Evolutionary conservation across 2,888 invertebrate species (phyloP), one percentile per base, ranked within the genome.

Genomic region (Drepana falcataria): DNA sequence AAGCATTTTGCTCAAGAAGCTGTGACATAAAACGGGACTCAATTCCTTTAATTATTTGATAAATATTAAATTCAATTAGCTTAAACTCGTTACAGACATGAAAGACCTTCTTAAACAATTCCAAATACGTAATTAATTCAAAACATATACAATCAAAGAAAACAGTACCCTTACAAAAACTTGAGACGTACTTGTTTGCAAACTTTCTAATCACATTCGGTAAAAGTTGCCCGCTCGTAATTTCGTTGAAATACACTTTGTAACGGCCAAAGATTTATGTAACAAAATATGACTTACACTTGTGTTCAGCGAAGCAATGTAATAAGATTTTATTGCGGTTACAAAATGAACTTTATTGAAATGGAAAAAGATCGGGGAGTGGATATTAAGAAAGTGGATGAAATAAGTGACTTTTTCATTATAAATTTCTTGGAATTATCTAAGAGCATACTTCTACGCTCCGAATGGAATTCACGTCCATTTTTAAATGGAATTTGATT

Each of bases 211-310:
- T 49, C 21, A 40, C 35, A 49, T 5, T 37, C 21, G 3, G 2
- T 21, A 40, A 21, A 7, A 51, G 34, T 51, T 51, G 40, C 40
- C 64, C 62, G 68, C 72, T 67, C 71, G 65, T 71, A 68, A 73
- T 68, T 69, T 67, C 69, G 66, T 66, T 67, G 63, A 77, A 73
- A 71, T 73, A 64, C 70, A 65, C 55, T 53, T 63, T 70, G 77
- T 68, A 70, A 65, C 59, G 73, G 71, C 63, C 67, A 61, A 64
- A 65, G 66, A 74, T 77, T 75, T 75, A 68, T 70, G 67, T 64
- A 65, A 66, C 68, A 57, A 68, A 75, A 69, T 68, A 68, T 66
- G 65, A 68, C 63, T 65, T 63, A 67, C 61, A 60, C 64, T 67
- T 63, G 60, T 65, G 71, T 58, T 66, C 68, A 64, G 61, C 55